These are phyloP conservation scores for Carassius gibelio DNA, from an alignment of 2,113 vertebrate species.

Conservation along the genomic window DNA sequence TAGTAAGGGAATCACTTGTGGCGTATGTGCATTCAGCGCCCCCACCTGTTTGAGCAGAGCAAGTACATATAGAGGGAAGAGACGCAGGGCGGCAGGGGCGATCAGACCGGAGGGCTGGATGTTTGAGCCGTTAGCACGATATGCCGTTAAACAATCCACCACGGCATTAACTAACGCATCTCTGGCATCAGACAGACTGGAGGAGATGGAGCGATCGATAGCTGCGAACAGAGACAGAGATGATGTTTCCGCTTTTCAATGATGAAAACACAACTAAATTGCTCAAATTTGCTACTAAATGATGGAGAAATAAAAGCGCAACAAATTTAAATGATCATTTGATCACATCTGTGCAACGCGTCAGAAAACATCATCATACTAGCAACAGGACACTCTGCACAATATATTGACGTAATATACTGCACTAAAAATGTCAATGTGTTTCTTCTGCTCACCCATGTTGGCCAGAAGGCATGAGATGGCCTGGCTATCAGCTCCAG, in stretches of 20 bases:
- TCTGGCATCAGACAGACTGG: conserved; percentile 89
- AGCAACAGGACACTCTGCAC: neutral
- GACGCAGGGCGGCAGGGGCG: conserved; percentile 82
- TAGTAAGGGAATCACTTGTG: neutral
- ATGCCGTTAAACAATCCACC: conserved; percentile 85
- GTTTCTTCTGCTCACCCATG: conserved; percentile 82
- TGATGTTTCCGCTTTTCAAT: no score
- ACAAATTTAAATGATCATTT: no score
- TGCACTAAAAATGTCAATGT: neutral
- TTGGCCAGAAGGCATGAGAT: conserved; percentile 91
- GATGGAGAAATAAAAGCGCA: no score
- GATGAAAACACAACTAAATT: no score
- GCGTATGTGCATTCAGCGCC: conserved; percentile 20
- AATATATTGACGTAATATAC: neutral
- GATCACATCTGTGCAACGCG: no score
- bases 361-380: neutral
- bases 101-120: conserved; percentile 84
- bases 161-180: conserved; percentile 94
- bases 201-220: conserved; percentile 90
- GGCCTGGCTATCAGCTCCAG: conserved; percentile 93
- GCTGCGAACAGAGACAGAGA: conserved; percentile 70
- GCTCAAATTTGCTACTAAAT: no score
- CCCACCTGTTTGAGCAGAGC: conserved; percentile 94
- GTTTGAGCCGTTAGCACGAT: conserved; percentile 83
- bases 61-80: conserved; percentile 91